phyloP scores from a whole-genome alignment of 2,797 vertebrate genomes.

The Spinibarbus caldwelli region DNA sequence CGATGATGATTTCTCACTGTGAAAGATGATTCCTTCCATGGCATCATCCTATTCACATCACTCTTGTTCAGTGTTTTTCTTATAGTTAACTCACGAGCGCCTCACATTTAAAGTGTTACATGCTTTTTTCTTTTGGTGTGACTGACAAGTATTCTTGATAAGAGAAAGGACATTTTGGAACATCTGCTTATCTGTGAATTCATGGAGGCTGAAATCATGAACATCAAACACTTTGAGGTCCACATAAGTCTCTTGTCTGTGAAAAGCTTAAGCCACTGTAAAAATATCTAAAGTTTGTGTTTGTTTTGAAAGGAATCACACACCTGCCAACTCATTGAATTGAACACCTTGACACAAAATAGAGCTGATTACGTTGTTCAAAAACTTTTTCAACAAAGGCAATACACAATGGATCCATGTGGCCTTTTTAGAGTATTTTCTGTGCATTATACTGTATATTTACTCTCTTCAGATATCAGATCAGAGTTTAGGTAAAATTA shows the following conservation, averaged over 20 bases:
- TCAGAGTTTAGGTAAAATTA: neutral
- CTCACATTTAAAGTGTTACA: slow-evolving; percentile 11
- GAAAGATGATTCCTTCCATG: slow-evolving; percentile 10
- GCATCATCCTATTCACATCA: neutral
- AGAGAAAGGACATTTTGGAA: neutral
- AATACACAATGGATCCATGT: neutral
- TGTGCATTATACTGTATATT: neutral
- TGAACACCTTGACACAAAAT: slow-evolving; percentile 8
- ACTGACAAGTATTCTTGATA: neutral
- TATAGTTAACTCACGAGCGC: neutral
- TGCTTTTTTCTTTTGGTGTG: neutral
- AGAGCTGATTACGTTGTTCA: neutral
- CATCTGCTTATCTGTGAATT: slow-evolving; percentile 22
- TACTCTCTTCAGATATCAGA: slow-evolving; percentile 15
- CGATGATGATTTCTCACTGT: slow-evolving; percentile 18
- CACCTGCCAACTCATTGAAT: slow-evolving; percentile 8
- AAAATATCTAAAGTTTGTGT: slow-evolving; percentile 5
- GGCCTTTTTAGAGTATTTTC: neutral
- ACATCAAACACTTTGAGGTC: slow-evolving; percentile 20
- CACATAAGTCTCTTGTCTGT: neutral
- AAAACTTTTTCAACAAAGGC: neutral
- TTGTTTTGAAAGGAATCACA: slow-evolving; percentile 11
- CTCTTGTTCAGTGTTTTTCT: slow-evolving; percentile 21
- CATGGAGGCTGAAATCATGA: slow-evolving; percentile 7
- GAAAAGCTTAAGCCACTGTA: neutral